Evolutionary conservation across 1,140 invertebrate genomes (phyloP), one percentile per base, ranked within the genome.

Genomic region (Rhyzopertha dominica): DNA sequence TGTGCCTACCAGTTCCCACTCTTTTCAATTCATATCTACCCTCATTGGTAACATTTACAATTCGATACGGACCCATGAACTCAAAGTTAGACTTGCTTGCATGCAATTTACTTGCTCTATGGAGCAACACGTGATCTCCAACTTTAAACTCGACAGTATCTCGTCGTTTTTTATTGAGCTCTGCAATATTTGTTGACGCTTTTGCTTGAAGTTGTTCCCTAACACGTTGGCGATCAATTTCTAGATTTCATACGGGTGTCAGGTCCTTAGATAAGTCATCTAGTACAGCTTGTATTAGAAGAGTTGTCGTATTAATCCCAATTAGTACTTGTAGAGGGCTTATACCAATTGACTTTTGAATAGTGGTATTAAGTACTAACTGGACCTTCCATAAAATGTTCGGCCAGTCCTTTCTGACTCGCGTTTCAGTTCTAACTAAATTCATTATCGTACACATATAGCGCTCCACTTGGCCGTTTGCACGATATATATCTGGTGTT

Each of bases 381-480:
- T 49, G 41, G 12, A 49, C 36, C 38, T 49, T 49, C 42, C 42
- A 49, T 26, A 46, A 20, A 24, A 8, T 4, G 17, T 14, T 49
- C 32, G 43, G 23, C 29, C 28, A 34, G 20, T 47, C 43, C 19
- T 28, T 17, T 28, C 5, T 14, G 3, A 48, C 23, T 7, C 4
- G 23, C 2, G 43, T 40, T 47, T 55, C 53, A 12, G 52, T 41
- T 2, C 46, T 23, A 4, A 59, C 14, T 40, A 59, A 38, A 26
- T 61, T 54, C 7, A 52, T 35, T 1, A 61, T 45, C 4, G 59
- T 58, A 13, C 51, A 12, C 57, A 62, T 59, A 14, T 62, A 28
- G 5, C 61, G 25, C 39, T 65, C 61, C 1, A 58, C 56, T 38
- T 65, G 62, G 0, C 61, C 61, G 12, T 65, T 62, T 9, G 48